These are phyloP conservation scores for Microtus ochrogaster DNA, from an alignment of 2,113 vertebrate species.

Conservation along the genomic window DNA sequence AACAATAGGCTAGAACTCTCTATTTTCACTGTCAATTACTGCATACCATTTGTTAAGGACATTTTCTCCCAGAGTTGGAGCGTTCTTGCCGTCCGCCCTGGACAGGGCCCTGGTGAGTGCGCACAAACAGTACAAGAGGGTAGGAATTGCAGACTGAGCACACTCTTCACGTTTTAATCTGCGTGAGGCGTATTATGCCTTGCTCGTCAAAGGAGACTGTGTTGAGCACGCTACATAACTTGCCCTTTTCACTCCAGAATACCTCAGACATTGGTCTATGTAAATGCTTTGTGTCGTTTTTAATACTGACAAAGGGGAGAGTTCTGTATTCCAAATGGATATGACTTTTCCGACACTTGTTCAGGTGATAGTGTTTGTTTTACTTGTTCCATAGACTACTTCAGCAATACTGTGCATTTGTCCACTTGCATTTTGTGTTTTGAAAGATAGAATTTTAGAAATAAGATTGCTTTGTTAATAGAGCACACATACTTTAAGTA, in stretches of 20 bases:
- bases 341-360: background rate
- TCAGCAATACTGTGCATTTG: background rate
- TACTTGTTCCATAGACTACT: background rate
- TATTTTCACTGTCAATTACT: background rate
- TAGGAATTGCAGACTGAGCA: background rate
- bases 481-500: background rate
- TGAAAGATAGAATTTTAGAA: background rate
- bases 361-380: background rate
- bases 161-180: background rate
- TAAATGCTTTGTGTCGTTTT: background rate
- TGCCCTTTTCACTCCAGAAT: background rate
- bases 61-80: background rate
- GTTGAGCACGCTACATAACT: background rate
- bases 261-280: background rate
- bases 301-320: background rate
- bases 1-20: background rate
- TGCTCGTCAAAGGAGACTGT: background rate
- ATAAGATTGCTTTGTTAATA: conserved; percentile 36
- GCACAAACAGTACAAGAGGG: background rate
- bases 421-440: background rate
- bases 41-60: background rate
- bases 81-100: background rate
- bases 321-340: background rate
- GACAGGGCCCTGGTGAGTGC: background rate
- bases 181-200: background rate